A percentile compares a stretch with the other conserved stretches of the same genome.
phyloP scores from a whole-genome alignment of 2,113 vertebrate genomes.

The Eublepharis macularius region DNA sequence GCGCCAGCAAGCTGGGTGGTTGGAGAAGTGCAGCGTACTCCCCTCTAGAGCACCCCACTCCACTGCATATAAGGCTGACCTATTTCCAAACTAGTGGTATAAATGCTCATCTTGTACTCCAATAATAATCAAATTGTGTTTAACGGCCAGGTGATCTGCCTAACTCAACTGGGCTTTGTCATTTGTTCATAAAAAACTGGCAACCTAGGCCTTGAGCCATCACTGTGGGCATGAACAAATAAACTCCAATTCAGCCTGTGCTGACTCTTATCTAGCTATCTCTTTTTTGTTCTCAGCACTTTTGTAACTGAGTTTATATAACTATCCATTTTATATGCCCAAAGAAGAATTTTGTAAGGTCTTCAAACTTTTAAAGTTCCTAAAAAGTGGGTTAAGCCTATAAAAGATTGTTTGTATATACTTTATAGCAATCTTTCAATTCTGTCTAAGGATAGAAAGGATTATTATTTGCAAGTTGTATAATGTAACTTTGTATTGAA shows the following conservation, averaged over 20 bases:
- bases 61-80: no score
- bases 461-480: background rate
- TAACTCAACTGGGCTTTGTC: background rate
- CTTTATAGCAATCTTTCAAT: background rate
- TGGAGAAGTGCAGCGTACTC: no score
- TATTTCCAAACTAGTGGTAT: no score
- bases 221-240: background rate
- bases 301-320: conserved; percentile 3
- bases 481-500: background rate
- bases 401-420: background rate
- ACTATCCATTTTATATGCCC: background rate
- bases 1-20: no score
- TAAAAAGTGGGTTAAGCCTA: background rate
- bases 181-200: background rate
- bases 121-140: background rate
- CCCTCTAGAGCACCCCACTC: no score
- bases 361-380: background rate
- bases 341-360: background rate
- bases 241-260: background rate
- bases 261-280: background rate
- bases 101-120: background rate
- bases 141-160: background rate
- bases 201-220: background rate
- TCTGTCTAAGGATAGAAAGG: background rate
- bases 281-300: background rate